These are phyloP conservation scores for Bugula neritina DNA, from an alignment of 2,888 invertebrate genomes.

Conservation along the genomic window DNA sequence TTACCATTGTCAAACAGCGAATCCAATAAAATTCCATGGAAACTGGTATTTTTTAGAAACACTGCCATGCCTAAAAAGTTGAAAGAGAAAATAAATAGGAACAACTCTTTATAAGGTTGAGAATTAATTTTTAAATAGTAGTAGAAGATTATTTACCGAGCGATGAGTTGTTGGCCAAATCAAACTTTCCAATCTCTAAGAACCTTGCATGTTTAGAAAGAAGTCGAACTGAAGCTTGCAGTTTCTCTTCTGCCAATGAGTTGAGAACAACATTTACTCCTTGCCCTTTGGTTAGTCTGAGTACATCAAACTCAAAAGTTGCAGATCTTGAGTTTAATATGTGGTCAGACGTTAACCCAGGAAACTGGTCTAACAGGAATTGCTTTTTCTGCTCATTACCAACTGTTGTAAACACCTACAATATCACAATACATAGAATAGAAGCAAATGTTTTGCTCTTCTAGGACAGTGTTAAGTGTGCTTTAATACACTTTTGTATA, in stretches of 20 bases:
- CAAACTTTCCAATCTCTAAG: slow-evolving; percentile 95
- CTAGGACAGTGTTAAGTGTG: too few species aligned
- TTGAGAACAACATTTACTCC: slow-evolving; percentile 90
- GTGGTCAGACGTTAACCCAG: slow-evolving; percentile 69
- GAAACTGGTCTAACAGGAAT: slow-evolving; percentile 81
- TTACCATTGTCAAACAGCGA: slow-evolving; percentile 73
- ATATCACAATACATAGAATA: background rate
- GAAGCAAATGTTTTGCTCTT: too few species aligned
- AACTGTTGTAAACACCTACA: slow-evolving; percentile 78
- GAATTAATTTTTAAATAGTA: too few species aligned
- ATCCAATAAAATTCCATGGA: slow-evolving; percentile 94
- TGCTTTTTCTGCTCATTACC: slow-evolving; percentile 77
- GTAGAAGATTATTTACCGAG: slow-evolving; percentile 63
- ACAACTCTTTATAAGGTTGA: too few species aligned
- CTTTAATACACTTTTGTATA: too few species aligned
- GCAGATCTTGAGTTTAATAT: slow-evolving; percentile 88
- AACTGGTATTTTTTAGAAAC: slow-evolving; percentile 91
- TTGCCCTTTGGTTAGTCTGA: slow-evolving; percentile 75
- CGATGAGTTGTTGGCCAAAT: slow-evolving; percentile 83
- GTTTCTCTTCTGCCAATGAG: slow-evolving; percentile 89
- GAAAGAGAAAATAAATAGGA: too few species aligned
- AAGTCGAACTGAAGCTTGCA: slow-evolving; percentile 87
- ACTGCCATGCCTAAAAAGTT: slow-evolving; percentile 74
- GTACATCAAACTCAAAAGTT: slow-evolving; percentile 82
- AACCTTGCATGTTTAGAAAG: slow-evolving; percentile 88